Conservation (phyloP, 2,888 invertebrate species). For the Lasioglossum morio region DNA sequence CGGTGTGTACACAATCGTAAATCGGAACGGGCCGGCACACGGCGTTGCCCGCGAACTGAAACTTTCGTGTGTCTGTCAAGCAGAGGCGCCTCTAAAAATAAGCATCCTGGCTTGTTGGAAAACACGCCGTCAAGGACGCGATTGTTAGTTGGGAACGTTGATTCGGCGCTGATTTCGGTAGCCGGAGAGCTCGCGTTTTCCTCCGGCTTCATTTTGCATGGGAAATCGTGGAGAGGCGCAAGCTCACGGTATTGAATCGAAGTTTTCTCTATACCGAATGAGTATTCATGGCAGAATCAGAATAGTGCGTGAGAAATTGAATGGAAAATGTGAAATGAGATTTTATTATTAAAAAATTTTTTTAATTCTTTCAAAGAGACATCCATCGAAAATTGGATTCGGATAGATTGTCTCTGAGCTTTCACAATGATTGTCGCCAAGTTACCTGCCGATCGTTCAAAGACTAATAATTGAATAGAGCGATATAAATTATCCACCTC, state of each 20-base stretch:
- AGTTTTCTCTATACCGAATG: too few species aligned
- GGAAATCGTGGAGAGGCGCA: not conserved
- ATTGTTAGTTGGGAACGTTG: slow-evolving; percentile 15
- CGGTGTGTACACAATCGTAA: slow-evolving; percentile 9
- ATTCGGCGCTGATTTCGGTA: not conserved
- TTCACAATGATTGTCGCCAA: not conserved
- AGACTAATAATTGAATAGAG: not conserved
- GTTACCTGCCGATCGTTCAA: not conserved
- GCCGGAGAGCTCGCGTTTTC: too few species aligned
- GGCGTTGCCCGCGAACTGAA: slow-evolving; percentile 2
- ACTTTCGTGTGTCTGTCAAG: slow-evolving; percentile 29
- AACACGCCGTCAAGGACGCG: slow-evolving; percentile 32
- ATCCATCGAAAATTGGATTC: not conserved
- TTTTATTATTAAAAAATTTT: too few species aligned
- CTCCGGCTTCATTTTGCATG: too few species aligned
- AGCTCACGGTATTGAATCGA: too few species aligned
- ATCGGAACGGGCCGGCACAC: slow-evolving; percentile 3
- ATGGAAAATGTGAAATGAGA: too few species aligned
- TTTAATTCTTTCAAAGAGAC: not conserved
- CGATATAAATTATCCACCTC: not conserved
- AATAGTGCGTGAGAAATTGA: too few species aligned
- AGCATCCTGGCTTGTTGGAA: slow-evolving; percentile 14
- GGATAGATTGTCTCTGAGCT: not conserved
- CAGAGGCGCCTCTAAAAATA: slow-evolving; percentile 25
- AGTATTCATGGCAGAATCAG: too few species aligned